A percentile compares a stretch with the other conserved stretches of the same genome.
These are phyloP conservation scores for Artemisiospiza belli DNA, from an alignment of 2,113 vertebrate genomes.

Conservation along the genomic window DNA sequence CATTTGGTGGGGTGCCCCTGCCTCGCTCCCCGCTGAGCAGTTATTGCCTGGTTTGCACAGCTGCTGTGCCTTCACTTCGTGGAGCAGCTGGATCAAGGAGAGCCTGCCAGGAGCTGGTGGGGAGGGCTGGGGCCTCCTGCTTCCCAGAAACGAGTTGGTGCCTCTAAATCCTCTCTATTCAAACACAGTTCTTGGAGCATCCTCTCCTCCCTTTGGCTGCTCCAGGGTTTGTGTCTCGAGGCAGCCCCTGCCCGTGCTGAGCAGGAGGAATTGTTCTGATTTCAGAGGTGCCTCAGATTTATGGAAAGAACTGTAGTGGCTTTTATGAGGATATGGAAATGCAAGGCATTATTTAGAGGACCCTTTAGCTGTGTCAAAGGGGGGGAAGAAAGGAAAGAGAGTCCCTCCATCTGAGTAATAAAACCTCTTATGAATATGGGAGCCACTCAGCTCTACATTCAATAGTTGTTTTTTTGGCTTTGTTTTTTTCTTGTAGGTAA, in stretches of 20 bases:
- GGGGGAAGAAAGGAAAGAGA: background rate
- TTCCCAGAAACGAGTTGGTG: rapidly evolving
- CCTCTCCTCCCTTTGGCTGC: background rate
- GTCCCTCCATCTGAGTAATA: background rate
- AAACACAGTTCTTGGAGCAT: background rate
- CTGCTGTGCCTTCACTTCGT: background rate
- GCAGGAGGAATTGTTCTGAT: background rate
- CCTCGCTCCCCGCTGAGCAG: background rate
- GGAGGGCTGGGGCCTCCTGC: background rate
- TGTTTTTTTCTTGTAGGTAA: background rate
- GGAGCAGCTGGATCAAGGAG: background rate
- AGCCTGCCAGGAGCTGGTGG: background rate
- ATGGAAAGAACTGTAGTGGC: background rate
- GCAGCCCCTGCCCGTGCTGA: background rate
- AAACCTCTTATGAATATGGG: background rate
- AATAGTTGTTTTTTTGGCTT: background rate
- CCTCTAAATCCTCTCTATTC: background rate
- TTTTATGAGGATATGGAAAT: slow-evolving; percentile 30
- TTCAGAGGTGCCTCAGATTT: slow-evolving; percentile 15
- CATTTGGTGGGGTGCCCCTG: background rate
- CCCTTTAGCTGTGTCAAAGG: background rate
- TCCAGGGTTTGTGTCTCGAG: background rate
- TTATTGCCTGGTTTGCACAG: slow-evolving; percentile 25
- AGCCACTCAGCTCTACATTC: background rate
- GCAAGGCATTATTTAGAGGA: slow-evolving; percentile 9